Base-by-base conservation (phyloP, 2,888 invertebrate genomes). In the Brachypalpus laphriformis region DNA sequence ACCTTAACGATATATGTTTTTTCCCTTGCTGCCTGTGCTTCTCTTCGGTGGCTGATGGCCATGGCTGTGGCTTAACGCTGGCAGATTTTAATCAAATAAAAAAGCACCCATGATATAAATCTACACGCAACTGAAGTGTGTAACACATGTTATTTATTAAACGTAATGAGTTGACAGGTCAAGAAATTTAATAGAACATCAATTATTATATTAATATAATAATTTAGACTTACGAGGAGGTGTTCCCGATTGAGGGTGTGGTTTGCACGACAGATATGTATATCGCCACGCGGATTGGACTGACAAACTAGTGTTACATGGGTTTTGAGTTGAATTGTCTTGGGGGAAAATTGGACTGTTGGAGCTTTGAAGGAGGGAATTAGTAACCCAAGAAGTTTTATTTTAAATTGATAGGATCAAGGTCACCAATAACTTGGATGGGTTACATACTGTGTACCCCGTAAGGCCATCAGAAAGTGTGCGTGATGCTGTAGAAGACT, bases 181-280 rank as follows among this genome's bases (percentile, higher is more conserved):
- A 83, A 83, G 74, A 78, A 83, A 83, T 80, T 83, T 83, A 75
- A 78, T 75, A 78, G 83, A 78, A 80, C 78, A 83, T 83, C 83
- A 83, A 83, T 83, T 83, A 80, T 83, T 75, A 49, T 57, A 78
- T 83, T 83, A 83, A 83, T 83, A 68, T 75, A 70, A 83, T 83
- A 83, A 78, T 83, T 74, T 61, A 40, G 51, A 54, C 34, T 54
- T 66, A 59, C n/a, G n/a, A 14, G n/a, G 25, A 81, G 82, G 66
- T 74, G 72, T 63, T 72, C 72, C 66, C 61, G 66, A 51, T 20
- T 40, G 16, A 57, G 72, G 82, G 82, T 54, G 82, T 83, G 82
- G 78, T 68, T 72, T 25, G 47, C 68, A 61, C 72, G 59, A 59
- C 72, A 28, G 51, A 74, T 63, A 56, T 34, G 14, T 40, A 34